A percentile compares a stretch with the other conserved stretches of the same genome.
Evolutionary conservation across 1,140 invertebrate genomes (phyloP).

Genomic region (Drosophila oshimai): DNA sequence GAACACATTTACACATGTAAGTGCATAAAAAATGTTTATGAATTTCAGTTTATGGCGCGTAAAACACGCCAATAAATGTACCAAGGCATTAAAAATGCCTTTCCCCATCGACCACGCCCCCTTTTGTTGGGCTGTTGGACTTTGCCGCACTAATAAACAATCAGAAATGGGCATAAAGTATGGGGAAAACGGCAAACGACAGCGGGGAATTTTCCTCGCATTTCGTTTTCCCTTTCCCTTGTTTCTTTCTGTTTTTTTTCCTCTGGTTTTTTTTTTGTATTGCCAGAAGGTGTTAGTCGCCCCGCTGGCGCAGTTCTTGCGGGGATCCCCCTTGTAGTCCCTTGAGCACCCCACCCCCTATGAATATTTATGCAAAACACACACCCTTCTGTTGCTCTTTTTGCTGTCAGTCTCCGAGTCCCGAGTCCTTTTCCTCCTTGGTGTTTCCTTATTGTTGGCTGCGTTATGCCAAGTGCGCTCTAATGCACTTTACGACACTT

Average conservation of each 20-base stretch:
- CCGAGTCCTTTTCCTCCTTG: constrained; percentile 3
- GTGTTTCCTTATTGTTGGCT: constrained; percentile 33
- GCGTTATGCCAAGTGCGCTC: constrained; percentile 72
- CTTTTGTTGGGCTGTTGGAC: constrained; percentile 7
- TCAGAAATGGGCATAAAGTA: constrained; percentile 78
- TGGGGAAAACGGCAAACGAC: constrained; percentile 43
- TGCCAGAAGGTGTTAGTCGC: constrained; percentile 56
- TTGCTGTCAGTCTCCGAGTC: constrained; percentile 4
- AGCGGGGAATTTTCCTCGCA: constrained; percentile 22
- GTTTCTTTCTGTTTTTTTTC: not conserved
- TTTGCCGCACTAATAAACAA: constrained; percentile 80
- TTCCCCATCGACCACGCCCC: constrained; percentile 10
- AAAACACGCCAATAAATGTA: constrained; percentile 81
- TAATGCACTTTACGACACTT: constrained; percentile 81
- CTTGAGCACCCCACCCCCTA: not conserved
- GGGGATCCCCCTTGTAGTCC: constrained; percentile 26
- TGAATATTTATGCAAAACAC: constrained; percentile 73
- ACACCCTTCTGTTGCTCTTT: constrained; percentile 44
- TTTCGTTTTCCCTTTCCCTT: not conserved
- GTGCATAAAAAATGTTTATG: constrained; percentile 81
- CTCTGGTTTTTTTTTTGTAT: not conserved
- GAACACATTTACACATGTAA: constrained; percentile 76
- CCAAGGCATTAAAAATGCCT: constrained; percentile 70
- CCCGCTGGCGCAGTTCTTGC: constrained; percentile 43
- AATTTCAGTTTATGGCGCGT: constrained; percentile 81